Base-by-base conservation (phyloP, 37 sponge, comb jelly and placozoan species). In the Chondrilla cf. caribensis region DNA sequence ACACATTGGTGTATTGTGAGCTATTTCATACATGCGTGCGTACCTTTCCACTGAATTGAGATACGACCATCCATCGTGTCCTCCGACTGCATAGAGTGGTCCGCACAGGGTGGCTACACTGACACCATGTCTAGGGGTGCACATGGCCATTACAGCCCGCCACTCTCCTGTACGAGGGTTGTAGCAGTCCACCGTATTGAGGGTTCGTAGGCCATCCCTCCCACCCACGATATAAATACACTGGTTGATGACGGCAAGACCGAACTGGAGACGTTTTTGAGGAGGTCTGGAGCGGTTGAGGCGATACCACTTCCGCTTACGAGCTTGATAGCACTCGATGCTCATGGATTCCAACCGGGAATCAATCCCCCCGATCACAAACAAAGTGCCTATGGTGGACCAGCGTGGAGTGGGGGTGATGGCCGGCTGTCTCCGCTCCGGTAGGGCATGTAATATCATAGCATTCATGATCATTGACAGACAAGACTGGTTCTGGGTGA, bases 31-130 rank as follows among this genome's bases (percentile, higher is more conserved):
- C 17, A 55, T 55, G 11, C 26, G 22, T 5, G 38, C 82, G 58
- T 28, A 91, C 92, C 92, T 87, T 43, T 91, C 92, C 5, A 87
- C 92, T 25, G 88, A 85, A 72, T 76, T 82, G 59, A 91, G 81
- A 55, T 91, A 91, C 0, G 92, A 91, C 92, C 92, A 91, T 0
- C 92, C 92, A 64, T 91, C 93, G 73, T 93, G 93, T 1, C 89
- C 93, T 25, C 93, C 89, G 19, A 95, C 92, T 32, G 95, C 92
- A 89, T 92, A 95, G 75, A 95, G 80, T 2, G 87, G 93, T 14
- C 90, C 92, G 42, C 28, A 39, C 58, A 95, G 54, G 32, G 80
- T 44, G 19, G 87, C 90, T 29, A 94, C 94, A 2, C 91, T 83
- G 17, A 91, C 92, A 11, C 92, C 92, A 58, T 91, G 92, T n/a